These are phyloP conservation scores for Podarcis lilfordi DNA, from an alignment of 2,797 vertebrate genomes.

Conservation along the genomic window DNA sequence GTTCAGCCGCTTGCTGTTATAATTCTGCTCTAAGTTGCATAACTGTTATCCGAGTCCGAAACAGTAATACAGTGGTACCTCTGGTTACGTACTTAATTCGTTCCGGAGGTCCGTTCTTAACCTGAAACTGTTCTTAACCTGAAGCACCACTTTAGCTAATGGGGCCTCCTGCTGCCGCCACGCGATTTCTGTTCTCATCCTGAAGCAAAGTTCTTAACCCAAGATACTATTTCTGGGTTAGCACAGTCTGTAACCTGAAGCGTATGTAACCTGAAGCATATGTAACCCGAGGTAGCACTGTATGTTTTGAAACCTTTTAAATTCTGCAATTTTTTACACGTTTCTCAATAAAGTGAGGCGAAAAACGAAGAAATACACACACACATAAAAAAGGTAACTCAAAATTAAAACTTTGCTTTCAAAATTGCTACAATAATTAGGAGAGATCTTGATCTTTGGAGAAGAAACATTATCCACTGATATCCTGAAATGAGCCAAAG, in stretches of 20 bases:
- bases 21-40: background rate
- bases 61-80: no score
- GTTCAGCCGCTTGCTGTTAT: background rate
- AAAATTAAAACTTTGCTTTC: background rate
- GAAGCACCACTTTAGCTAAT: no score
- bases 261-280: no score
- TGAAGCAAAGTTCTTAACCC: no score
- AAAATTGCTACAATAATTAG: background rate
- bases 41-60: background rate
- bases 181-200: no score
- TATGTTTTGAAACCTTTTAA: background rate
- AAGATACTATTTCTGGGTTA: no score
- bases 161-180: no score
- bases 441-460: background rate
- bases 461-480: background rate
- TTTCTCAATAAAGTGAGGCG: background rate
- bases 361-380: background rate
- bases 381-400: background rate
- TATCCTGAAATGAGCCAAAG: background rate
- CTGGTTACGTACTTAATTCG: no score
- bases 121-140: no score
- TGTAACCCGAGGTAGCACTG: no score
- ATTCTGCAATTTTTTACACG: background rate
- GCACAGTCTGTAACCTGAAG: no score
- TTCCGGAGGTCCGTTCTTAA: no score